Evolutionary conservation across 2,797 vertebrate genomes (phyloP).

Genomic region (Cygnus olor): DNA sequence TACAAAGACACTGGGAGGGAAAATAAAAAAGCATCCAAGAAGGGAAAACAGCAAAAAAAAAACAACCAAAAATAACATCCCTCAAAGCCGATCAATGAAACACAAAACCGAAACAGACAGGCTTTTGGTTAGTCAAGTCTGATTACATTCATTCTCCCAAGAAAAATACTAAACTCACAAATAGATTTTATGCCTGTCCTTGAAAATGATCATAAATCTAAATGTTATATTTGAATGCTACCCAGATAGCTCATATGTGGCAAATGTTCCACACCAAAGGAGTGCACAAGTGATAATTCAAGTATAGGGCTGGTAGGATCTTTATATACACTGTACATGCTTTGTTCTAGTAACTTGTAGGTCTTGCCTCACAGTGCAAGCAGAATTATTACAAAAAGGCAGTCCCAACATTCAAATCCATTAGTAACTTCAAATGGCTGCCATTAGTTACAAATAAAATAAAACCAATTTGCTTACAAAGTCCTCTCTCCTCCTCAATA

Average conservation of each 20-base stretch:
- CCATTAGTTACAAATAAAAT: neutral
- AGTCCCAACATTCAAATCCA: neutral
- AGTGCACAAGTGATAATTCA: neutral
- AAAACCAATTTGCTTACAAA: neutral
- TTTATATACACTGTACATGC: neutral
- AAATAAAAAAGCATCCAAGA: neutral
- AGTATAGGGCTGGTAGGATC: neutral
- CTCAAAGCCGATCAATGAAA: neutral
- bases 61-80: neutral
- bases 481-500: neutral
- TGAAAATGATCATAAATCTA: neutral
- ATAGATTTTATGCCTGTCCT: neutral
- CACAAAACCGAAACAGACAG: neutral
- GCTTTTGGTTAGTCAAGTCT: neutral
- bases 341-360: neutral
- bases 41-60: neutral
- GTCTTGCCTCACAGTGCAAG: neutral
- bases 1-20: neutral
- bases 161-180: neutral
- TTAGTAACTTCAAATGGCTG: neutral
- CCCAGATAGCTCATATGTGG: neutral
- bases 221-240: neutral
- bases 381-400: neutral
- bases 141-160: neutral
- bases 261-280: neutral